phyloP scores from a whole-genome alignment of 2,113 vertebrate species.

The Hippocampus comes region DNA sequence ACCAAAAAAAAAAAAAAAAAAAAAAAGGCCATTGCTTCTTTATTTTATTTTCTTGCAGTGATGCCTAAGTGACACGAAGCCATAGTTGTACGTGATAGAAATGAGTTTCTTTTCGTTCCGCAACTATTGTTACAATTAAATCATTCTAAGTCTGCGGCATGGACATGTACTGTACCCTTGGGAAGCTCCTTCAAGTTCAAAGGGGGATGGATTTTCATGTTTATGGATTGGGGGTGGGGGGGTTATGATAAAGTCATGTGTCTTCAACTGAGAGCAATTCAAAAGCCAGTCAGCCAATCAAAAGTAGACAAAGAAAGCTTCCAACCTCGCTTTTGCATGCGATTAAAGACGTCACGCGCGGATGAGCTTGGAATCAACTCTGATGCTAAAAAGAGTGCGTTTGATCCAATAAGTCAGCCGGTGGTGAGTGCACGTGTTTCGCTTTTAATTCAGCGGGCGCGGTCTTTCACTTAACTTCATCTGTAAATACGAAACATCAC shows the following conservation, averaged over 20 bases:
- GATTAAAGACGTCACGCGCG: slow-evolving; percentile 8
- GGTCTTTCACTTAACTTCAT: slow-evolving; percentile 67
- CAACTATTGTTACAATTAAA: too few relatives aligned
- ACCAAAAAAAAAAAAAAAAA: too few relatives aligned
- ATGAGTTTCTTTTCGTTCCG: too few relatives aligned
- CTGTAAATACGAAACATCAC: slow-evolving; percentile 65
- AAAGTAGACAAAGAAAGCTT: not conserved
- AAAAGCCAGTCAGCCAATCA: not conserved
- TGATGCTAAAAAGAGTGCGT: not conserved
- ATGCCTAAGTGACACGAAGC: too few relatives aligned
- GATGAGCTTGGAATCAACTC: slow-evolving; percentile 20
- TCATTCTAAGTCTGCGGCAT: too few relatives aligned
- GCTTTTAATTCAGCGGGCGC: slow-evolving; percentile 32
- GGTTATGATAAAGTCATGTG: not conserved
- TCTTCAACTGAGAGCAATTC: not conserved
- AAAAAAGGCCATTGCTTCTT: too few relatives aligned
- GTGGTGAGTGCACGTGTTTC: slow-evolving; percentile 29
- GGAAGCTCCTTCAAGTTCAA: too few relatives aligned
- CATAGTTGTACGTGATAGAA: too few relatives aligned
- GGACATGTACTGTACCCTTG: too few relatives aligned
- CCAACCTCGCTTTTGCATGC: not conserved
- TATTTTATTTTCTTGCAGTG: too few relatives aligned
- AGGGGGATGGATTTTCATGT: too few relatives aligned
- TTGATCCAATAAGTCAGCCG: slow-evolving; percentile 43
- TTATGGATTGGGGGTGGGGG: too few relatives aligned